Conservation (phyloP, 2,797 vertebrate species). For the Chelmon rostratus region DNA sequence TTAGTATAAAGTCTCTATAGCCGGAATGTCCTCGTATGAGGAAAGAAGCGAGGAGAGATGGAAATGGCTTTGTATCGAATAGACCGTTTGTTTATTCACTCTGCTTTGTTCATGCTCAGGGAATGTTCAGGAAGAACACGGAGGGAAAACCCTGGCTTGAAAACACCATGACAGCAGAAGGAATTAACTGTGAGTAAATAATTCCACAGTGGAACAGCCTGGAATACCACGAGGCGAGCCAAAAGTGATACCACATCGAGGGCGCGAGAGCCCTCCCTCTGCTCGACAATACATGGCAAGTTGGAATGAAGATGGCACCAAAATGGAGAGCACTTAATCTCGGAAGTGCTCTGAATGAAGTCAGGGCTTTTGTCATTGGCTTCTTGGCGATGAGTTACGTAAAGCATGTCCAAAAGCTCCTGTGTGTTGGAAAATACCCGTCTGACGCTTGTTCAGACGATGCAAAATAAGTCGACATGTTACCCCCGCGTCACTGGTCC, state of each 20-base stretch:
- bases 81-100: conserved; percentile 25
- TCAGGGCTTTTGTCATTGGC: conserved; percentile 61
- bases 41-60: conserved; percentile 7
- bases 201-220: conserved; percentile 29
- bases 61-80: conserved; percentile 7
- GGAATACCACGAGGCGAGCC: conserved; percentile 35
- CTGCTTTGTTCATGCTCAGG: neutral
- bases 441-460: conserved; percentile 46
- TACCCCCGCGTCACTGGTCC: conserved; percentile 35
- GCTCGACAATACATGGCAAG: conserved; percentile 51
- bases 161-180: conserved; percentile 44
- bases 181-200: conserved; percentile 62
- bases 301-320: conserved; percentile 59
- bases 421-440: conserved; percentile 43
- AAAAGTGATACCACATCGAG: conserved; percentile 34
- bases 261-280: conserved; percentile 17
- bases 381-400: conserved; percentile 59
- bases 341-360: conserved; percentile 62
- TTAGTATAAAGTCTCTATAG: conserved; percentile 35
- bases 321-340: conserved; percentile 69
- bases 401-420: conserved; percentile 60
- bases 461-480: conserved; percentile 44
- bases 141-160: conserved; percentile 13
- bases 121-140: neutral
- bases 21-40: neutral